Evolutionary conservation across 2,113 vertebrate species (phyloP).

Genomic region (Erythrolamprus reginae): DNA sequence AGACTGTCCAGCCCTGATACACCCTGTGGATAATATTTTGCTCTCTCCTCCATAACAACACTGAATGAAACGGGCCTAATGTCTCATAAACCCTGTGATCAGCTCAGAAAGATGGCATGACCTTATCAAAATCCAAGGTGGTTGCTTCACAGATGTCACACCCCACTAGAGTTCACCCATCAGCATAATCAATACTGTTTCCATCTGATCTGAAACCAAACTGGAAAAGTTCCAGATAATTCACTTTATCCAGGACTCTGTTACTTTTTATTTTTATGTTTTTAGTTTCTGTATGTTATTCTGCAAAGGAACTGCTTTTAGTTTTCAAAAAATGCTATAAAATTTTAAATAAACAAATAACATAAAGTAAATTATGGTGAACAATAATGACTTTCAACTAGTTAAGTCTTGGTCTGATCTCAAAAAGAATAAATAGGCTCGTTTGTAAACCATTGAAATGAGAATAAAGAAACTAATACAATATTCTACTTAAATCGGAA

Average conservation of each 20-base stretch:
- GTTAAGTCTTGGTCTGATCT: background rate
- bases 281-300: background rate
- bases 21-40: background rate
- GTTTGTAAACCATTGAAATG: background rate
- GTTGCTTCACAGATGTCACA: background rate
- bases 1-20: background rate
- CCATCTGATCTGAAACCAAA: background rate
- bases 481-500: background rate
- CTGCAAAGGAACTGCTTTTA: background rate
- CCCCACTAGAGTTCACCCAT: background rate
- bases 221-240: background rate
- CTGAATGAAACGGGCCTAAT: background rate
- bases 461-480: background rate
- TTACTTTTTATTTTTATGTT: background rate
- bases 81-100: background rate
- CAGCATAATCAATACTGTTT: background rate
- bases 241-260: background rate
- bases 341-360: background rate
- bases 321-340: background rate
- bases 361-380: background rate
- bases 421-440: background rate
- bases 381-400: background rate
- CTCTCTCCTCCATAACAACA: background rate
- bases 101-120: background rate
- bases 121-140: background rate